Conservation (phyloP, 92 coral and sea anemone species). For the Umimayanthus chanpuru region DNA sequence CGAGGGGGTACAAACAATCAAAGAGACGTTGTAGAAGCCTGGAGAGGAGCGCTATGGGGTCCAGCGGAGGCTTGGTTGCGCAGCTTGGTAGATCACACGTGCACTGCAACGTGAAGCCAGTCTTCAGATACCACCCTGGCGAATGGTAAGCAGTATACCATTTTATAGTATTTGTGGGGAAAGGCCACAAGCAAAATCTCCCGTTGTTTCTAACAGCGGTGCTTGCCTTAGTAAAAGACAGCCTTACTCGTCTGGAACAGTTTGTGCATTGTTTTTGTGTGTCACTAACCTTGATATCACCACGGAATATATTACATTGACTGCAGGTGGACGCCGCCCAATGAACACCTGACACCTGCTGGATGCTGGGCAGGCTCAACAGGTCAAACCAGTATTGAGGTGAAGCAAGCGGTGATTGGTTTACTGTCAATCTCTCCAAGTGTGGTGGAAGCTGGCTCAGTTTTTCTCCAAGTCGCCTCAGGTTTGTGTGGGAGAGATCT, state of each 20-base stretch:
- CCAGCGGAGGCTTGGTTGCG: not conserved
- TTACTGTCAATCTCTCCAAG: not conserved
- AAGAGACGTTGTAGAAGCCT: not conserved
- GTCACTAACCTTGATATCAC: not conserved
- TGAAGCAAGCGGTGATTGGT: not conserved
- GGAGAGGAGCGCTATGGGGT: not conserved
- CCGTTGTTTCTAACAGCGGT: not conserved
- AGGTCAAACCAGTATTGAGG: not conserved
- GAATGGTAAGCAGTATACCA: not conserved
- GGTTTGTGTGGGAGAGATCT: not conserved
- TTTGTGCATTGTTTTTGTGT: not conserved
- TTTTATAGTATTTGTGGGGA: not conserved
- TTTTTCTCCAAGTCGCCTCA: not conserved
- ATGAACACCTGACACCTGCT: not conserved
- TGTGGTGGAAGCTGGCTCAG: not conserved
- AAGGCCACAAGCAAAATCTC: not conserved
- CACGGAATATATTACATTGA: not conserved
- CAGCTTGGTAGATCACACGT: not conserved
- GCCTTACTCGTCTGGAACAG: not conserved
- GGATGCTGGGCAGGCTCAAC: not conserved
- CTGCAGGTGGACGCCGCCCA: not conserved
- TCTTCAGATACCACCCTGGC: not conserved
- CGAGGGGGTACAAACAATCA: not conserved
- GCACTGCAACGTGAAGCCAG: constrained; percentile 1
- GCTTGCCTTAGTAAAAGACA: not conserved